phyloP scores from a whole-genome alignment of 2,797 vertebrate genomes.

The Astyanax mexicanus region DNA sequence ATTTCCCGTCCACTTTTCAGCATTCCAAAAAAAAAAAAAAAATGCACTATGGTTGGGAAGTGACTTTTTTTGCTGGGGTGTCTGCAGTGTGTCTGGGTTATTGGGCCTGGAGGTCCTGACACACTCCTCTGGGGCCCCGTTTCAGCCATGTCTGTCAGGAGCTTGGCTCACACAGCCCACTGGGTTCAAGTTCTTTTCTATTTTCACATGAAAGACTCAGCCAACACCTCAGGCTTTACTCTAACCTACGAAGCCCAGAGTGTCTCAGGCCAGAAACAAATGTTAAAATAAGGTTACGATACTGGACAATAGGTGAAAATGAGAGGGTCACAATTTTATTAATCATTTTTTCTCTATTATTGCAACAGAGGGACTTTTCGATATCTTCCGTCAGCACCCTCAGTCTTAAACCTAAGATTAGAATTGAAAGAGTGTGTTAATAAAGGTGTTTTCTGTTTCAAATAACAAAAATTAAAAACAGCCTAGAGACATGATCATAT shows the following conservation, averaged over 20 bases:
- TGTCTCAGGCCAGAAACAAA: slow-evolving; percentile 62
- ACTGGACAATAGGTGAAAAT: slow-evolving; percentile 53
- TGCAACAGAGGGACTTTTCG: slow-evolving; percentile 56
- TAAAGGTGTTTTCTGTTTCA: slow-evolving; percentile 56
- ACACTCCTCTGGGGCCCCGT: slow-evolving; percentile 69
- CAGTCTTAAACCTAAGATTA: slow-evolving; percentile 33
- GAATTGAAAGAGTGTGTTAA: slow-evolving; percentile 49
- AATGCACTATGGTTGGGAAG: slow-evolving; percentile 56
- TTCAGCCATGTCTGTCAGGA: slow-evolving; percentile 75
- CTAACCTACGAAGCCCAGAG: slow-evolving; percentile 68
- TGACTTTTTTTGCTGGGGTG: slow-evolving; percentile 59
- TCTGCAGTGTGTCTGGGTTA: slow-evolving; percentile 68
- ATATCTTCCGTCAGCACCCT: slow-evolving; percentile 43
- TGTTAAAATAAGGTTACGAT: slow-evolving; percentile 72
- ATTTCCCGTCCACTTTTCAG: slow-evolving; percentile 51
- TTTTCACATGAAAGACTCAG: slow-evolving; percentile 81
- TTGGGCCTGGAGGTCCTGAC: slow-evolving; percentile 68
- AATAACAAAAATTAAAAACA: slow-evolving; percentile 60
- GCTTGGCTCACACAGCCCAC: slow-evolving; percentile 71
- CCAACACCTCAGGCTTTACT: slow-evolving; percentile 78
- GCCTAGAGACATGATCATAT: slow-evolving; percentile 27
- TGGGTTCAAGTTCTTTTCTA: slow-evolving; percentile 74
- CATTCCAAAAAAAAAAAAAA: slow-evolving; percentile 54
- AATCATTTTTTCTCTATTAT: slow-evolving; percentile 68
- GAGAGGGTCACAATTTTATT: slow-evolving; percentile 63